These are phyloP conservation scores for Capreolus pygargus DNA, from an alignment of 2,113 vertebrate species.

Conservation along the genomic window DNA sequence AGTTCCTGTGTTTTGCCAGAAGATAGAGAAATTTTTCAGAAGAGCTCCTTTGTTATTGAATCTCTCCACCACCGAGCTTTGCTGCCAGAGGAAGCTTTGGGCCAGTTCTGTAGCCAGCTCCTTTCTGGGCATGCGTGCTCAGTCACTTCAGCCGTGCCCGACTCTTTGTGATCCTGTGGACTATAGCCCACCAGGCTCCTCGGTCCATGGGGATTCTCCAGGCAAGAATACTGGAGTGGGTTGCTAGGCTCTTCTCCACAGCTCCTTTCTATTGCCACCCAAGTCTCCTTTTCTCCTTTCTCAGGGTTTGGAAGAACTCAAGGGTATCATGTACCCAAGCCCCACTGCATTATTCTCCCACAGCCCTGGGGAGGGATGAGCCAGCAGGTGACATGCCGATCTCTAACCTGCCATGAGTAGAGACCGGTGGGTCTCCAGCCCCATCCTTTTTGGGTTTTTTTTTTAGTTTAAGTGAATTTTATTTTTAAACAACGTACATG, in stretches of 20 bases:
- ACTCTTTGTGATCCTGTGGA: not conserved
- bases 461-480: not conserved
- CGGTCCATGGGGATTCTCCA: not conserved
- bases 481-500: not conserved
- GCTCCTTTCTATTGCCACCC: not conserved
- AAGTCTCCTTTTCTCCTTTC: not conserved
- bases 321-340: not conserved
- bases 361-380: not conserved
- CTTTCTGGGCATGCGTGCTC: not conserved
- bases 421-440: not conserved
- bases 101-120: not conserved
- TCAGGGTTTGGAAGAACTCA: not conserved
- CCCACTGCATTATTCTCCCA: not conserved
- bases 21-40: not conserved
- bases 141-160: fast-evolving
- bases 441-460: not conserved
- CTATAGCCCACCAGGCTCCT: not conserved
- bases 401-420: not conserved
- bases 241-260: not conserved
- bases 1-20: not conserved
- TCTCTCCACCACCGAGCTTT: not conserved
- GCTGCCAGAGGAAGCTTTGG: not conserved
- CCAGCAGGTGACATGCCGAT: not conserved
- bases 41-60: not conserved
- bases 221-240: not conserved